Base-by-base conservation (phyloP, 2,888 invertebrate genomes). In the Clepsis dumicolana region DNA sequence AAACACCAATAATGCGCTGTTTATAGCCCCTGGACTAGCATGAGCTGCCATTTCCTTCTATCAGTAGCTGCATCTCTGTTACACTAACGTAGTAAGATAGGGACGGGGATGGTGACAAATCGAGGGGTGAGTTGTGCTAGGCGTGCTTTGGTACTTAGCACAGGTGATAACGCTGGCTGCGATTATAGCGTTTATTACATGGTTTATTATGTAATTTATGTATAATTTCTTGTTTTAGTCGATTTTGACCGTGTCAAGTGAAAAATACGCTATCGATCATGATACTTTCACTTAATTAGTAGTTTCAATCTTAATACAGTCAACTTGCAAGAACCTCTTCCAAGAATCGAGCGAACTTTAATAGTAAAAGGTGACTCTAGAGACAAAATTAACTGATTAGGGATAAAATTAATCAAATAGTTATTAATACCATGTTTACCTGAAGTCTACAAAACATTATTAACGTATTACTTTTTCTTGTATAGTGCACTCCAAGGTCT, bases 1-100 rank as follows among this genome's bases (percentile, higher is more conserved):
- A 61, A 63, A 67, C 62, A 67, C 62, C 67, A 59, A 59, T 59
- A 59, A 41, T 35, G 59, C 41, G 16, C 41, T 62, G 67, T 67
- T 63, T 57, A 67, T 57, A 67, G 62, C 56, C 29, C 25, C 52
- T 12, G 21, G 48, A 12, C 21, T 48, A 48, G 12, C 21, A 48
- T 12, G 18, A 21, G 12, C 21, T 35, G 12, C 18, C 32, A 18
- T 4, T 32, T 29, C 10, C 16, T n/a, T 14, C 18, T 24, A 48
- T 10, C 12, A 4, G 12, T 48, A 48, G 8, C 21, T 1, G 10
- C 12, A 21, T 48, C 48, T 48, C 48, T 10, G 3, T 48, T 12
- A 1, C 21, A 4, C 48, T 48, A 12, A 48, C 21, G 1, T 8
- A 21, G 21, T 48, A 14, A 48, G 48, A 48, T 10, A 10, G 4